phyloP scores from a whole-genome alignment of 2,797 vertebrate species.

The Crenichthys baileyi region DNA sequence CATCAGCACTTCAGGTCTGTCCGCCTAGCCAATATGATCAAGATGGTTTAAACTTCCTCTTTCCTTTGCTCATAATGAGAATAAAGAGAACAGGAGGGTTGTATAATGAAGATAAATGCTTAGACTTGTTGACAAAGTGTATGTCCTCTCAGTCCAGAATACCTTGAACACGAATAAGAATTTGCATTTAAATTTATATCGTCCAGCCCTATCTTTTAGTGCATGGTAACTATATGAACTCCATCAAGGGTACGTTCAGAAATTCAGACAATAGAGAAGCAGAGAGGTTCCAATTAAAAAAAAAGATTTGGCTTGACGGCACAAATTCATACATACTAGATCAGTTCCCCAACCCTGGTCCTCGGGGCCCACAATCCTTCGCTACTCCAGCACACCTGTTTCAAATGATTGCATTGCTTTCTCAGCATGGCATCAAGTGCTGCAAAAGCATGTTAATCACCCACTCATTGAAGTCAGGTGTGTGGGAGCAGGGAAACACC shows the following conservation, averaged over 20 bases:
- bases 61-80: background rate
- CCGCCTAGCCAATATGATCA: background rate
- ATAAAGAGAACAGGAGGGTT: background rate
- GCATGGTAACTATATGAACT: background rate
- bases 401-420: too few relatives aligned
- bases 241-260: slow-evolving; percentile 31
- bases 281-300: slow-evolving; percentile 14
- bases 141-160: background rate
- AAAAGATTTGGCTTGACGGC: slow-evolving; percentile 21
- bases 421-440: too few relatives aligned
- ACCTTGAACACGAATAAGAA: background rate
- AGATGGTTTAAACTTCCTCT: background rate
- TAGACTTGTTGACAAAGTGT: background rate
- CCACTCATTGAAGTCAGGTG: too few relatives aligned
- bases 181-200: background rate
- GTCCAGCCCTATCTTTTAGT: slow-evolving; percentile 1
- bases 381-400: too few relatives aligned
- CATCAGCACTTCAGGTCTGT: background rate
- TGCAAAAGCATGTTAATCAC: too few relatives aligned
- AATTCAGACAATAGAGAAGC: slow-evolving; percentile 15
- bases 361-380: too few relatives aligned
- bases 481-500: too few relatives aligned
- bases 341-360: too few relatives aligned
- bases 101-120: background rate
- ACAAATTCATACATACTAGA: slow-evolving; percentile 22